Evolutionary conservation across 2,888 invertebrate genomes (phyloP), one percentile per base, ranked within the genome.

Genomic region (Aphidius colemani): DNA sequence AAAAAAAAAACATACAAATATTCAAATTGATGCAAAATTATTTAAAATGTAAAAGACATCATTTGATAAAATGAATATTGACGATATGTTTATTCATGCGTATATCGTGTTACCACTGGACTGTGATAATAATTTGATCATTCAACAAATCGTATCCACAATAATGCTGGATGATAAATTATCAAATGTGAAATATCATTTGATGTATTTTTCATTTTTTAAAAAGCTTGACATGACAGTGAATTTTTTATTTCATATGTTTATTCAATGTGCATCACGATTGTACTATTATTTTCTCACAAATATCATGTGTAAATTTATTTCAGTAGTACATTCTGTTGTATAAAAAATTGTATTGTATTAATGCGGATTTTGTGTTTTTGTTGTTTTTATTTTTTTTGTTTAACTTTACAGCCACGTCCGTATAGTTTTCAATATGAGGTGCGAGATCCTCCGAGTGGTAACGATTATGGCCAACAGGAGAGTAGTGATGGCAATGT

Each of bases 341-440:
- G n/a, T 18, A 18, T 18, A 2, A 18, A 18, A 49, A 7, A 46
- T 13, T 10, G 44, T 40, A 13, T 53, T 51, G 63, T 57, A 61
- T 56, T 61, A 56, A 43, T 30, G n/a, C 41, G 9, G 10, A 40
- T 59, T 18, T 43, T 30, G 48, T 51, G 18, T 59, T 59, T 49
- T 57, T 46, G 13, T 60, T 61, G n/a, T 50, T 60, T 58, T 59
- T 57, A 55, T 55, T 46, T 59, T 41, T 44, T 63, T 39, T 65
- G 56, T 49, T 46, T 3, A 30, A 30, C 5, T 30, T 50, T 40
- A 59, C 67, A 79, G 80, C 79, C 79, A 6, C 76, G 74, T 88
- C 94, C 94, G 3, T 94, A 91, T 85, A 92, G 91, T 83, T 94
- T 94, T 84, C 88, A 91, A 70, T 95, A 94, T 83, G 88, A 91